These are phyloP conservation scores for Leucophenga varia DNA, from an alignment of 1,140 invertebrate genomes.

Conservation along the genomic window DNA sequence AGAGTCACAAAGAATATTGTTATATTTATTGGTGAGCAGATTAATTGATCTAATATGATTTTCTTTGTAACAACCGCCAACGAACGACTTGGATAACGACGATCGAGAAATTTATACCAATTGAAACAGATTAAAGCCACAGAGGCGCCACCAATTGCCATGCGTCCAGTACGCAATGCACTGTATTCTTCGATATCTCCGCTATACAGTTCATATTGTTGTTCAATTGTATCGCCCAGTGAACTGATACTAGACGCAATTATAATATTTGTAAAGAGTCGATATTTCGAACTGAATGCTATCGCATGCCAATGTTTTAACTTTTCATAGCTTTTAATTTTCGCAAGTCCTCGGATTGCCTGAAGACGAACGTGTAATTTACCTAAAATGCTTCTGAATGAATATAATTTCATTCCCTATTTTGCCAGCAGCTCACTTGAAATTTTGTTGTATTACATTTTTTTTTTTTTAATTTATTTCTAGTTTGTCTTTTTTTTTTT, in stretches of 20 bases:
- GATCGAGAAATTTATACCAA: conserved; percentile 78
- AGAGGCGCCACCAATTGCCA: conserved; percentile 75
- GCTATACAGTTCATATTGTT: conserved; percentile 77
- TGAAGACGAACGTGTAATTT: too few species aligned
- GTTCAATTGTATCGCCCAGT: conserved; percentile 80
- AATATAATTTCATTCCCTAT: too few species aligned
- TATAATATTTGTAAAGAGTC: conserved; percentile 82
- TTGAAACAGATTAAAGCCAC: conserved; percentile 83
- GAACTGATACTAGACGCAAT: conserved; percentile 77
- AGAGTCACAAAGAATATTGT: conserved; percentile 78
- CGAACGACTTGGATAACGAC: conserved; percentile 64
- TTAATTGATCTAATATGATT: conserved; percentile 81
- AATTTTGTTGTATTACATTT: too few species aligned
- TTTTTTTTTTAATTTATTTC: too few species aligned
- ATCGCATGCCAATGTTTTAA: conserved; percentile 30
- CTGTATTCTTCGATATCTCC: conserved; percentile 67
- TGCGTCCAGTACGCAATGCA: conserved; percentile 69
- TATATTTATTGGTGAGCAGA: conserved; percentile 85
- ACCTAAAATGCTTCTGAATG: too few species aligned
- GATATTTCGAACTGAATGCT: conserved; percentile 72
- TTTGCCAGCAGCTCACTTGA: too few species aligned
- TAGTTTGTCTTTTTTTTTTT: too few species aligned
- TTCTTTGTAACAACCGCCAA: conserved; percentile 77
- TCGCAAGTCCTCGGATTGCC: too few species aligned
- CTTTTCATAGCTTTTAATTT: conserved; percentile 1